phyloP scores from a whole-genome alignment of 92 coral and sea anemone species.

The Palythoa heliodiscus region DNA sequence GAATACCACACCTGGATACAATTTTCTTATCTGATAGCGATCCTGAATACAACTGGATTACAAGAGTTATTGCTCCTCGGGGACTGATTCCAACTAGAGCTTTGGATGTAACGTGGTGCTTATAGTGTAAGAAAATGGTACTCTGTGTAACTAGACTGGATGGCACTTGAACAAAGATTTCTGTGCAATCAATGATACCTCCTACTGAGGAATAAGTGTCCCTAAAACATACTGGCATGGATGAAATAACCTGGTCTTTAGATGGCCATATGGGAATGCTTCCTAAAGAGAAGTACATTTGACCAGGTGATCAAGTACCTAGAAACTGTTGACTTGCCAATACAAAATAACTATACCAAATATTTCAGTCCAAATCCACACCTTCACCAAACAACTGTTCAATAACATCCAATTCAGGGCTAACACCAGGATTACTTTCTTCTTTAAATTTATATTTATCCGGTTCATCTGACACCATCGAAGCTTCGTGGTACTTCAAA shows the following conservation, averaged over 20 bases:
- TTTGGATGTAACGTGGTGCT: constrained; percentile 58
- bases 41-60: constrained; percentile 54
- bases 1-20: constrained; percentile 53
- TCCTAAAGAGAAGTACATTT: constrained; percentile 54
- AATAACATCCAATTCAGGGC: no score
- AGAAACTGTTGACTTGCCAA: constrained; percentile 47
- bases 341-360: constrained; percentile 51
- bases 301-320: constrained; percentile 61
- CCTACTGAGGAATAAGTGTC: constrained; percentile 52
- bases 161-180: no score
- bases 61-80: constrained; percentile 42
- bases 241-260: no score
- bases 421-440: constrained; percentile 33
- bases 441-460: constrained; percentile 38
- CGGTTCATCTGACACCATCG: constrained; percentile 26
- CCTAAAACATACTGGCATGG: constrained; percentile 39
- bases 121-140: constrained; percentile 29
- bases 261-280: no score
- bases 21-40: constrained; percentile 56
- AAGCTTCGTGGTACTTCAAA: constrained; percentile 54
- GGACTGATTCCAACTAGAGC: constrained; percentile 56
- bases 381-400: constrained; percentile 36
- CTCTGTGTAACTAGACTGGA: no score
- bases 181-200: constrained; percentile 55
- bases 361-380: constrained; percentile 50